phyloP scores from a whole-genome alignment of 1,140 invertebrate species.

The Meloidogyne floridensis region DNA sequence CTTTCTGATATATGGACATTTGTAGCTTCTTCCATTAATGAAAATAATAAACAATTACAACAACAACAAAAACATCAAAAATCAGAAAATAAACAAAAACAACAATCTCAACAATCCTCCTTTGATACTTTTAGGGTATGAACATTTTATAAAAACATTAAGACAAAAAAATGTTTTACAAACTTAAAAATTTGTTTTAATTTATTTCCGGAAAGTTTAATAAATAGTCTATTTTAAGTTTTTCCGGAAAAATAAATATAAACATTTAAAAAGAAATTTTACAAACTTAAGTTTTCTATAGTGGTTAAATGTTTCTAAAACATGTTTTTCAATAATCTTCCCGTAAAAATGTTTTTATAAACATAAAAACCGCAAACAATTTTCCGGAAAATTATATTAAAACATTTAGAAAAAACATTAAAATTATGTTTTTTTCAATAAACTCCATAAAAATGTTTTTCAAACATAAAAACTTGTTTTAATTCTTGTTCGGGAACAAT shows the following conservation, averaged over 20 bases:
- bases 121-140: neutral
- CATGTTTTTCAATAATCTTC: neutral
- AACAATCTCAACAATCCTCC: neutral
- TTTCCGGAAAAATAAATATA: slow-evolving; percentile 10
- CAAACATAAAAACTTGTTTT: too few species aligned
- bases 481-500: too few species aligned
- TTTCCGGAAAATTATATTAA: too few species aligned
- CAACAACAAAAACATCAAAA: neutral
- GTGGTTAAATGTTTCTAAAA: too few species aligned
- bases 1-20: slow-evolving; percentile 51
- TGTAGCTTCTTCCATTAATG: slow-evolving; percentile 8
- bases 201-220: neutral
- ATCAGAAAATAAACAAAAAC: neutral
- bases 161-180: too few species aligned
- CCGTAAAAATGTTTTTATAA: too few species aligned
- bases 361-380: too few species aligned
- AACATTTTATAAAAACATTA: slow-evolving; percentile 8
- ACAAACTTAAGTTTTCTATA: too few species aligned
- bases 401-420: too few species aligned
- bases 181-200: neutral
- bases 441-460: too few species aligned
- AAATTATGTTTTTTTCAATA: too few species aligned
- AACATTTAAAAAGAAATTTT: neutral
- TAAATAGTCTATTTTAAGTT: too few species aligned
- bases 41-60: neutral